These are phyloP conservation scores for Pachymerium ferrugineum DNA, from an alignment of 2,888 invertebrate genomes.

Conservation along the genomic window DNA sequence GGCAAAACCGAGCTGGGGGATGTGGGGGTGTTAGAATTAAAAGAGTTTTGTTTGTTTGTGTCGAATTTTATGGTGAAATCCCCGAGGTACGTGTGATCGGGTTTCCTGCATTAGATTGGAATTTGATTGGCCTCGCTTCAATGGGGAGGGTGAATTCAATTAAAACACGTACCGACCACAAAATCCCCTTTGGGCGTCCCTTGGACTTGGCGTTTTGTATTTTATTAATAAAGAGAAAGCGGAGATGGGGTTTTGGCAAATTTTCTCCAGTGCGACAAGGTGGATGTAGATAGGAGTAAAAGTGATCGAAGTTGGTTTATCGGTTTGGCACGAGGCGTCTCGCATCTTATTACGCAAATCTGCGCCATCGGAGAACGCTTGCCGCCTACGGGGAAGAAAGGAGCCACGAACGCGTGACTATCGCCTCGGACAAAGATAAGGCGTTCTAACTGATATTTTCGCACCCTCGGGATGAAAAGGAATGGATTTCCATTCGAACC, in stretches of 20 bases:
- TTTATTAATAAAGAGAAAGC: too few relatives aligned
- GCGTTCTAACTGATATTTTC: not conserved
- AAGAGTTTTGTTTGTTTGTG: too few relatives aligned
- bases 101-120: not conserved
- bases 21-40: too few relatives aligned
- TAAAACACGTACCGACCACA: not conserved
- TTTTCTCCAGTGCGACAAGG: too few relatives aligned
- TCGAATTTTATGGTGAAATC: not conserved
- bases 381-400: not conserved
- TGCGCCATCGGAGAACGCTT: not conserved
- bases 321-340: too few relatives aligned
- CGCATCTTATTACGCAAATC: not conserved
- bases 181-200: too few relatives aligned
- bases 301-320: too few relatives aligned
- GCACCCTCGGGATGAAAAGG: not conserved
- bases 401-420: not conserved
- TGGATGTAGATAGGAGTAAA: too few relatives aligned
- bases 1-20: not conserved
- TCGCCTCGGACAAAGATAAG: not conserved
- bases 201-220: too few relatives aligned
- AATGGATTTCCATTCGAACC: not conserved
- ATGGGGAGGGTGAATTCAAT: not conserved
- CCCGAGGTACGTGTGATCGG: not conserved
- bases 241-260: too few relatives aligned
- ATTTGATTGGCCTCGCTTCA: not conserved